Conservation (phyloP, 2,797 vertebrate species). For the Basileuterus tristriatus region DNA sequence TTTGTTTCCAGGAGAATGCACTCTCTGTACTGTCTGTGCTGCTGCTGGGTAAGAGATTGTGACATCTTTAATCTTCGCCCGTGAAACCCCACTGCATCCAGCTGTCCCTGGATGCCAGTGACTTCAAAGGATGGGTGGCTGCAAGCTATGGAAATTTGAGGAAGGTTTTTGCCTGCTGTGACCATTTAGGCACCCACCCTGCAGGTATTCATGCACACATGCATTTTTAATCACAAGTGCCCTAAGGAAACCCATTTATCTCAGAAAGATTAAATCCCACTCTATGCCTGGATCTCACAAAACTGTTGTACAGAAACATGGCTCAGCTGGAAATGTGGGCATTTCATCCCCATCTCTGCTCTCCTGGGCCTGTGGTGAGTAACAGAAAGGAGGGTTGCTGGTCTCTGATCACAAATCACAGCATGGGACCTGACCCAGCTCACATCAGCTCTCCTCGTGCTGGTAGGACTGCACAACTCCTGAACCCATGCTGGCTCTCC, state of each 20-base stretch:
- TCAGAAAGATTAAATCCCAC: not conserved
- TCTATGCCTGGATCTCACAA: not conserved
- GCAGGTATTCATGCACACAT: not conserved
- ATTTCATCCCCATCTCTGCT: not conserved
- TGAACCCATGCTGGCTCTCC: not conserved
- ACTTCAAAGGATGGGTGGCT: not conserved
- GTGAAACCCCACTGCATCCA: not conserved
- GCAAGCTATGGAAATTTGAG: not conserved
- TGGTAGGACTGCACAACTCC: not conserved
- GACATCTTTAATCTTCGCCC: not conserved
- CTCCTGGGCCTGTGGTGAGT: not conserved
- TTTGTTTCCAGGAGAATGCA: not conserved
- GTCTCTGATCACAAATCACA: fast-evolving
- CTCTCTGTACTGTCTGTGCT: not conserved
- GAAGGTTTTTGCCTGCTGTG: not conserved
- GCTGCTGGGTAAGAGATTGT: not conserved
- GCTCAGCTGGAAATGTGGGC: not conserved
- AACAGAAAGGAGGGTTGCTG: fast-evolving
- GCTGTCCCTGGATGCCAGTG: not conserved
- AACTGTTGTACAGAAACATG: fast-evolving
- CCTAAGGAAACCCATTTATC: not conserved
- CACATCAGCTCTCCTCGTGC: fast-evolving
- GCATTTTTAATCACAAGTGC: not conserved
- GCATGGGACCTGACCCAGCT: not conserved
- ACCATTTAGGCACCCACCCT: not conserved